Conservation (phyloP, 2,888 invertebrate species). For the Eupithecia pulchellata region DNA sequence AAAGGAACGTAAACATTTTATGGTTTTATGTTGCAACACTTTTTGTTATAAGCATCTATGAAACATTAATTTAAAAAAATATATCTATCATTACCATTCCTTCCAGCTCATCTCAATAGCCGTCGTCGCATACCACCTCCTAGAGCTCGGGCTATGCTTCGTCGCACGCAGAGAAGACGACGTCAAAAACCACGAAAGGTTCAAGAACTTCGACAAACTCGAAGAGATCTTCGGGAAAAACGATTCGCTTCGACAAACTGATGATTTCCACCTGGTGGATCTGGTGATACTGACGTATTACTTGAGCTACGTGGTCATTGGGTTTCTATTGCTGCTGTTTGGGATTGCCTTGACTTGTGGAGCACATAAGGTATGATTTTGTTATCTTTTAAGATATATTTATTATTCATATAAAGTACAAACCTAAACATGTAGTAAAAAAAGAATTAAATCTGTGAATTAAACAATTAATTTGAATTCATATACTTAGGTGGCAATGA, state of each 20-base stretch:
- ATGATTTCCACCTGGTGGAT: slow-evolving; percentile 50
- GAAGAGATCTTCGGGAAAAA: slow-evolving; percentile 68
- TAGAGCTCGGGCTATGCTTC: slow-evolving; percentile 66
- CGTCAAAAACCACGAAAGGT: slow-evolving; percentile 61
- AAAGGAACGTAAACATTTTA: no score
- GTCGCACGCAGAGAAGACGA: slow-evolving; percentile 60
- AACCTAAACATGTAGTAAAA: no score
- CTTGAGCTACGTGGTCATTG: slow-evolving; percentile 66
- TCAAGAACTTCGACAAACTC: slow-evolving; percentile 70
- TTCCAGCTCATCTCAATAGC: slow-evolving; percentile 74
- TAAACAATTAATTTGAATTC: no score
- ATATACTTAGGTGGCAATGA: no score
- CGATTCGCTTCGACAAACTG: not conserved
- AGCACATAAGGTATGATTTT: slow-evolving; percentile 68
- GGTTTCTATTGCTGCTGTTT: slow-evolving; percentile 68
- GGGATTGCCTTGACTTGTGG: slow-evolving; percentile 70
- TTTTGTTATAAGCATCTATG: no score
- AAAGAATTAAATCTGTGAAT: no score
- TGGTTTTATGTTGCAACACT: no score
- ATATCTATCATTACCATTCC: no score
- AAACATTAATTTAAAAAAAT: no score
- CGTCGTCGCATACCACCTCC: slow-evolving; percentile 69
- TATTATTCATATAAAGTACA: no score
- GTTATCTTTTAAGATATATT: no score
- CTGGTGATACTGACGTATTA: slow-evolving; percentile 69